Base-by-base conservation (phyloP, 2,888 invertebrate species). In the Lymantria monacha region DNA sequence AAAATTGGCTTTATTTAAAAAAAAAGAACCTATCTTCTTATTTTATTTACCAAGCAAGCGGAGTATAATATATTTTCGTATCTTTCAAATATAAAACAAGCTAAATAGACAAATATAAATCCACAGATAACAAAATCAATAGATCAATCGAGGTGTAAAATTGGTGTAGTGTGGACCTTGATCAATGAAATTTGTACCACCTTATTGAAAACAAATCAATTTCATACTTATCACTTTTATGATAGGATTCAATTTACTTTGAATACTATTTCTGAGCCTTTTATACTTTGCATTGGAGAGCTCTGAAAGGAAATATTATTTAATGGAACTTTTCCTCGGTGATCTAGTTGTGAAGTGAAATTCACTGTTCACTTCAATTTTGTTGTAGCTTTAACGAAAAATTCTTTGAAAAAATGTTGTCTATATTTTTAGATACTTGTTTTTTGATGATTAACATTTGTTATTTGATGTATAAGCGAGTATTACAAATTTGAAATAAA, bases 131-230 rank as follows among this genome's bases (percentile, higher is more conserved):
- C 33, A 33, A 33, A 59, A 60, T 66, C 60, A 46, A 55, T 66
- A 57, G 33, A 22, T 53, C 51, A 46, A 52, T 47, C 53, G 52
- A 60, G 31, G 55, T 55, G 60, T 51, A 22, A 66, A 63, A 63
- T 65, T 44, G 14, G 30, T 31, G 42, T 42, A 51, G 48, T 40
- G 12, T 42, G 9, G 15, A 46, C 42, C 37, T 59, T 54, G 42
- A 40, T 47, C 31, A 45, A 45, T 40, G 31, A 9, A 55, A 49
- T 14, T n/a, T 44, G 22, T 22, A 31, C 36, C 40, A 48, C 12
- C 12, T 22, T n/a, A 48, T 48, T 13, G 10, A 47, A 57, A 60
- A 56, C 48, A 54, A 55, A 58, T 48, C 44, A 66, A 58, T 58
- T 60, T 45, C n/a, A 7, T 30, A 58, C 56, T 55, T 57, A 53